Conservation (phyloP, 2,888 invertebrate genomes). For the Tenthredo distinguenda region DNA sequence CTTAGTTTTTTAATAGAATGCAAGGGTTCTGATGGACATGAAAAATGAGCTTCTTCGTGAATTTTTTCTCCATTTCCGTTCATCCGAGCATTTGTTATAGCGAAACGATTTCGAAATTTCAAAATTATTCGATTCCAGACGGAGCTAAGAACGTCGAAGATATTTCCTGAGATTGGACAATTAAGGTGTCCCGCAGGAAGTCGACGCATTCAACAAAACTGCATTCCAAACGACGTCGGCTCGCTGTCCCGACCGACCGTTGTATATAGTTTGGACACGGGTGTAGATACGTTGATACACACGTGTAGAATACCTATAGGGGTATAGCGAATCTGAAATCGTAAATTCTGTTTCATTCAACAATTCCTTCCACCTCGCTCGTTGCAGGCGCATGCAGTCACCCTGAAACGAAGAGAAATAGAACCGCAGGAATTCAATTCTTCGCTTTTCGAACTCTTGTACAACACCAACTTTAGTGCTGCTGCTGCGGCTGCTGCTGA, state of each 20-base stretch:
- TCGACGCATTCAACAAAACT: slow-evolving; percentile 51
- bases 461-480: not conserved
- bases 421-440: slow-evolving; percentile 17
- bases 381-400: not conserved
- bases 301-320: not conserved
- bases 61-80: not conserved
- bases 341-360: slow-evolving; percentile 50
- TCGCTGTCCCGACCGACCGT: not conserved
- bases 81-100: no score
- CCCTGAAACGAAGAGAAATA: slow-evolving; percentile 14
- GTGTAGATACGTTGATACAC: not conserved
- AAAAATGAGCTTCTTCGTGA: not conserved
- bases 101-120: not conserved
- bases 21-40: not conserved
- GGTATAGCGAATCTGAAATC: slow-evolving; percentile 46
- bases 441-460: not conserved
- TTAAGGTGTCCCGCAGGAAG: slow-evolving; percentile 49
- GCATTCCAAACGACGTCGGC: slow-evolving; percentile 43
- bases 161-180: slow-evolving; percentile 44
- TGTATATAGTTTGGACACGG: not conserved
- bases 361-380: not conserved
- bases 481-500: not conserved
- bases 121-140: not conserved
- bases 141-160: not conserved
- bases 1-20: not conserved